These are phyloP conservation scores for Drosophila obscura DNA, from an alignment of 1,140 invertebrate species.

Conservation along the genomic window DNA sequence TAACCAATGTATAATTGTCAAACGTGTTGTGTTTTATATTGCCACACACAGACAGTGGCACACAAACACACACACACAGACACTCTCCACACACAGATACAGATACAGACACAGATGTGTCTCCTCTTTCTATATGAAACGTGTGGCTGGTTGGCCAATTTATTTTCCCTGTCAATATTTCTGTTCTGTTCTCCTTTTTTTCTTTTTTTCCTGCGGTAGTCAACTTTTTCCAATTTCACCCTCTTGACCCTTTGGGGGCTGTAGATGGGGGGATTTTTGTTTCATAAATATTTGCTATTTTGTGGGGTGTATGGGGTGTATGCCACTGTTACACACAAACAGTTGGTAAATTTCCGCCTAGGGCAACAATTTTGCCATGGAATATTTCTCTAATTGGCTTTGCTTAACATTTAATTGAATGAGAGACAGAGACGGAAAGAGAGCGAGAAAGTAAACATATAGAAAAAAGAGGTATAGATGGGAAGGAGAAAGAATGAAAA, in stretches of 20 bases:
- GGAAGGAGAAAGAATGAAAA: too few species aligned
- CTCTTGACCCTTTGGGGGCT: conserved; percentile 37
- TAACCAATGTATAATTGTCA: conserved; percentile 80
- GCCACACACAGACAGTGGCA: conserved; percentile 41
- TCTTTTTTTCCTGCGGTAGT: conserved; percentile 50
- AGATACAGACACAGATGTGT: background rate
- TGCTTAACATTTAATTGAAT: conserved; percentile 48
- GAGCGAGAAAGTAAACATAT: background rate
- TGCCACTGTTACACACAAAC: conserved; percentile 20
- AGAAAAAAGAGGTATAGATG: too few species aligned
- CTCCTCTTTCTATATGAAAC: conserved; percentile 20
- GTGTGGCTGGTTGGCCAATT: conserved; percentile 48
- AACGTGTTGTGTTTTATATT: conserved; percentile 75
- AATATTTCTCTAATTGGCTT: conserved; percentile 58
- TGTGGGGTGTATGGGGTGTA: conserved; percentile 3
- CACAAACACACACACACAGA: conserved; percentile 1
- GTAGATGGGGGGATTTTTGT: conserved; percentile 34
- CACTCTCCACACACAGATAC: conserved; percentile 6
- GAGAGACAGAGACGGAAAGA: background rate
- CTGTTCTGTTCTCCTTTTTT: conserved; percentile 10
- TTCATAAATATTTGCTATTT: conserved; percentile 70
- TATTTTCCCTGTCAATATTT: conserved; percentile 68
- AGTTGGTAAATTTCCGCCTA: conserved; percentile 44
- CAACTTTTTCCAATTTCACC: conserved; percentile 66
- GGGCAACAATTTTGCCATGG: conserved; percentile 32